These are phyloP conservation scores for Belgica antarctica DNA, from an alignment of 2,888 invertebrate species.

Conservation along the genomic window DNA sequence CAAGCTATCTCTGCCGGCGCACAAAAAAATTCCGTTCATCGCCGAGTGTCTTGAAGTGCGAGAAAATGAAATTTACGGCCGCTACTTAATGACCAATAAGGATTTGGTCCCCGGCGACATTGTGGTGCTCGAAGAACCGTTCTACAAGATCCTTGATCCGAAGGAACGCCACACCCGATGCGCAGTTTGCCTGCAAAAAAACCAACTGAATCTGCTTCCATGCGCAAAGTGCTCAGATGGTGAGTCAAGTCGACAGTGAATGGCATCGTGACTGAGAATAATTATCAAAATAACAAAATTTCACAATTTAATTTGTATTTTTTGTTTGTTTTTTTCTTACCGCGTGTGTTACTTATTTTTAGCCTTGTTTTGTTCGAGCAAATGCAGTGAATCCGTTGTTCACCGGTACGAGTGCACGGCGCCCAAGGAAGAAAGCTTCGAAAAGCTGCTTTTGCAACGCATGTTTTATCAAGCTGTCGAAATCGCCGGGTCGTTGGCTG, in stretches of 20 bases:
- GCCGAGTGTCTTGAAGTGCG: constrained; percentile 63
- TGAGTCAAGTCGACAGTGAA: not conserved
- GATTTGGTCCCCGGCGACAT: constrained; percentile 73
- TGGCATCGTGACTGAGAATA: too few relatives aligned
- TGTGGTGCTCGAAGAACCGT: constrained; percentile 74
- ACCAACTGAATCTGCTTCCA: constrained; percentile 52
- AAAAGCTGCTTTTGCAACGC: constrained; percentile 17
- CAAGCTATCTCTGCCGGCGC: constrained; percentile 47
- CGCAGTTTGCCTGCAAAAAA: constrained; percentile 53
- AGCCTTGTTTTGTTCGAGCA: constrained; percentile 33
- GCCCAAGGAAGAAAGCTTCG: constrained; percentile 30
- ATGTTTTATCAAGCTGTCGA: constrained; percentile 37
- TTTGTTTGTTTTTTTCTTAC: not conserved
- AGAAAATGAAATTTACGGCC: constrained; percentile 62
- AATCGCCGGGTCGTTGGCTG: constrained; percentile 15
- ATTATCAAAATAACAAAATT: too few relatives aligned
- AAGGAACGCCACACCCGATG: constrained; percentile 54
- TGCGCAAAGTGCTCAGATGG: constrained; percentile 51
- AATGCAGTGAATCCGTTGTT: constrained; percentile 6
- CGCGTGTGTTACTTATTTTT: constrained; percentile 4
- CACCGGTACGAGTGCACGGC: constrained; percentile 27
- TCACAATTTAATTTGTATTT: not conserved
- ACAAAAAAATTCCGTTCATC: constrained; percentile 61
- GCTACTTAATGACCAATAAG: constrained; percentile 67
- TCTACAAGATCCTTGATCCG: constrained; percentile 58